Percentiles rank a stretch among this genome's conserved stretches.
Conservation (phyloP, 2,113 vertebrate genomes). For the Illadopsis cleaveri region DNA sequence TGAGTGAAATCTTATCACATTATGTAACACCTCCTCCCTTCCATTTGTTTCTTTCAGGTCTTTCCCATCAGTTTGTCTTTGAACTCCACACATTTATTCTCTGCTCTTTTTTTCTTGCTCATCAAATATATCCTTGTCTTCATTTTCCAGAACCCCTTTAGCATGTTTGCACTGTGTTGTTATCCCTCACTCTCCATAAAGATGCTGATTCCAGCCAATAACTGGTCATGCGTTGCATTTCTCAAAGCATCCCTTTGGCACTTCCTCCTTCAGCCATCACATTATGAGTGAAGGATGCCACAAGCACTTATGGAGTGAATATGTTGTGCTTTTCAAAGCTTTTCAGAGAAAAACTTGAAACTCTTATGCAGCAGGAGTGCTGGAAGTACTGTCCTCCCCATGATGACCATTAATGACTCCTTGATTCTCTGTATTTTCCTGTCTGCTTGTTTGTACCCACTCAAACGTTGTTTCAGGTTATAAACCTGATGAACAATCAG, state of each 20-base stretch:
- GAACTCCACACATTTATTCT: not conserved
- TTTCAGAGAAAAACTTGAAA: not conserved
- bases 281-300: not conserved
- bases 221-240: not conserved
- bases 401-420: not conserved
- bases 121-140: not conserved
- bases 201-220: not conserved
- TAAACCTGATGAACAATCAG: not conserved
- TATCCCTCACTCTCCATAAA: not conserved
- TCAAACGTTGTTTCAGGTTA: not conserved
- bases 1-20: not conserved
- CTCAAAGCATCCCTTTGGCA: not conserved
- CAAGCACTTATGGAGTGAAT: not conserved
- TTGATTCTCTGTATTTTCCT: not conserved
- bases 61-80: not conserved
- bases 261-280: not conserved
- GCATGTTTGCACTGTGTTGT: not conserved
- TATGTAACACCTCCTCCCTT: not conserved
- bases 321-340: not conserved
- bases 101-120: not conserved
- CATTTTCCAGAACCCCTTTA: not conserved
- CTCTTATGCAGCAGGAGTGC: not conserved
- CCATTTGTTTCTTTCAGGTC: not conserved
- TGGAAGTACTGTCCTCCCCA: not conserved
- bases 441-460: not conserved